Evolutionary conservation across 2,888 invertebrate species (phyloP).

Genomic region (Pediacus dermestoides): DNA sequence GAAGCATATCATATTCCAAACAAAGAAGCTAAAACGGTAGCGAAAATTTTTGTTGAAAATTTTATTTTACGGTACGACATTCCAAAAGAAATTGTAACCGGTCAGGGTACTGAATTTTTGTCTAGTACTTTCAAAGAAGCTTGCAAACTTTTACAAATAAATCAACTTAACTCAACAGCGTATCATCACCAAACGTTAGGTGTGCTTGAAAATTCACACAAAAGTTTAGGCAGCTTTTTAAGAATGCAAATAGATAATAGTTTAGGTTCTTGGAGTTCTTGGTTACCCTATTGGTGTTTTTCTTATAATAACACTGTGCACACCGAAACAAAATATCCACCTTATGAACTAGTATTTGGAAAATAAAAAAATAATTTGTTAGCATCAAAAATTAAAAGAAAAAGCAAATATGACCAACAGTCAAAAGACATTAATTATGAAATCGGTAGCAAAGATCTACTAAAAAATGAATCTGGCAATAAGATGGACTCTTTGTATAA

Average conservation of each 20-base stretch:
- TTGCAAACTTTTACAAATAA: constrained; percentile 19
- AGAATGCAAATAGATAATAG: neutral
- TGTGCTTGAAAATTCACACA: constrained; percentile 19
- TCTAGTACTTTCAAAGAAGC: constrained; percentile 15
- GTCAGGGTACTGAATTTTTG: constrained; percentile 22
- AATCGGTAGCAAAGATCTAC: constrained; percentile 6
- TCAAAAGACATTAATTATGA: neutral
- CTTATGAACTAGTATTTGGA: constrained; percentile 24
- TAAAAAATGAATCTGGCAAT: constrained; percentile 3
- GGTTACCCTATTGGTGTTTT: constrained; percentile 3
- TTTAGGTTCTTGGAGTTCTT: neutral
- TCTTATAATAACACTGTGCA: neutral
- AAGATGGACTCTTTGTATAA: constrained; percentile 3
- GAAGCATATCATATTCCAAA: constrained; percentile 15
- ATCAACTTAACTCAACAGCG: constrained; percentile 16
- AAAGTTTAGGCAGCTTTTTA: constrained; percentile 1
- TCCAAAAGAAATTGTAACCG: constrained; percentile 17
- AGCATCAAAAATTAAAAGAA: constrained; percentile 11
- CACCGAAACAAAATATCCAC: constrained; percentile 22
- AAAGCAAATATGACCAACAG: constrained; percentile 2
- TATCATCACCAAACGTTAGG: constrained; percentile 20
- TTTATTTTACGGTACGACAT: constrained; percentile 25
- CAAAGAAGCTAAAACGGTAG: constrained; percentile 15
- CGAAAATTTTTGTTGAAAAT: constrained; percentile 21
- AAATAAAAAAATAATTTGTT: constrained; percentile 17